Evolutionary conservation across 2,797 vertebrate species (phyloP), one percentile per base, ranked within the genome.

Genomic region (Otolemur crassicaudatus): DNA sequence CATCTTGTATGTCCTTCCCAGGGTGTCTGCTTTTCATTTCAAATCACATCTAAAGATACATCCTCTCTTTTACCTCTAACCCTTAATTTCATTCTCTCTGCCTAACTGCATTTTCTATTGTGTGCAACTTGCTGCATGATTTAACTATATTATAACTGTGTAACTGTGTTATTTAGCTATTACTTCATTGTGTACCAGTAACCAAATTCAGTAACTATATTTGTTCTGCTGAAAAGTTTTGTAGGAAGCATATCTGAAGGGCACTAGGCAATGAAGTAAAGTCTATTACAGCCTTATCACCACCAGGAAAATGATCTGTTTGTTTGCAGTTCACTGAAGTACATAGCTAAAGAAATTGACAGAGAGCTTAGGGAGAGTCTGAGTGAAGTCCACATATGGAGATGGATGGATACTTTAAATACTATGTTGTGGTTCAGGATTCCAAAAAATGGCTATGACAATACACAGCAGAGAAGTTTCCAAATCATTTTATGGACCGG

Each of bases 121-220:
- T 97, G 92, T 94, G 95, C 97, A 96, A 98, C 97, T 97, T 97
- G 88, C 95, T 81, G 92, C 94, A 95, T 96, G 94, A 97, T 95
- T 97, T 96, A 97, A 97, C 96, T 92, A 95, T 92, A 97, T 98
- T 98, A 97, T 96, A 95, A 94, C 94, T 69, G 81, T 46, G 70
- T 96, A 97, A 97, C 97, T 87, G 69, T 77, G 95, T 97, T 97
- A 97, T 97, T 97, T 96, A 82, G 76, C 90, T 92, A 96, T 98
- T 97, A 98, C 96, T 97, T 97, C 96, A 96, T 97, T 98, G 97
- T 97, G 90, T 97, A 96, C 96, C 95, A 97, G 95, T 96, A 98
- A 98, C 96, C 87, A 97, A 97, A 97, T 97, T 97, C 95, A 94
- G 97, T 94, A 94, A 97, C 97, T 96, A 46, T 97, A 95, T 98